These are phyloP conservation scores for Macroglossus sobrinus DNA, from an alignment of 2,113 vertebrate species.

Conservation along the genomic window DNA sequence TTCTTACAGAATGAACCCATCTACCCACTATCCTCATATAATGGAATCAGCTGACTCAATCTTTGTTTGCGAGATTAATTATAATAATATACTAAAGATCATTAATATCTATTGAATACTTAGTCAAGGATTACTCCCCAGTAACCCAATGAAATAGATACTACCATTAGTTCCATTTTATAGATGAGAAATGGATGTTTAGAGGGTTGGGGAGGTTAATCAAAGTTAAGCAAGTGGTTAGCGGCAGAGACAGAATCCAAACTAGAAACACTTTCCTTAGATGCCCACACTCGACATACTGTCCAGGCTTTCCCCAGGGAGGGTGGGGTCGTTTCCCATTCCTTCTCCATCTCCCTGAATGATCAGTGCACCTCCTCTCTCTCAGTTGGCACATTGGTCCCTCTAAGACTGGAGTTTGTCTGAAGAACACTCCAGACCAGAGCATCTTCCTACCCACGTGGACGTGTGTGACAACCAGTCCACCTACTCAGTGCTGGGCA, in stretches of 20 bases:
- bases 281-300: not conserved
- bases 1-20: not conserved
- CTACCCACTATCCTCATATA: not conserved
- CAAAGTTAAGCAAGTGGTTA: not conserved
- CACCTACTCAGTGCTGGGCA: no score
- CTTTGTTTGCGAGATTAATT: not conserved
- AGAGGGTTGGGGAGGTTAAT: not conserved
- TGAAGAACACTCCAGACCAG: not conserved
- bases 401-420: not conserved
- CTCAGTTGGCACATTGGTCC: not conserved
- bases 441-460: not conserved
- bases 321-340: accelerated
- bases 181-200: not conserved
- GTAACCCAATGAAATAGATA: not conserved
- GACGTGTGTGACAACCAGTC: not conserved
- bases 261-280: not conserved
- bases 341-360: not conserved
- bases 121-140: not conserved
- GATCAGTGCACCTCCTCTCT: not conserved
- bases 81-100: not conserved
- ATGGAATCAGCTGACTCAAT: not conserved
- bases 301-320: not conserved
- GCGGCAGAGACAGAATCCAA: not conserved
- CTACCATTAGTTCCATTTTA: not conserved
- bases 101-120: not conserved